Conservation (phyloP, 2,888 invertebrate species). For the Tridacna gigas region DNA sequence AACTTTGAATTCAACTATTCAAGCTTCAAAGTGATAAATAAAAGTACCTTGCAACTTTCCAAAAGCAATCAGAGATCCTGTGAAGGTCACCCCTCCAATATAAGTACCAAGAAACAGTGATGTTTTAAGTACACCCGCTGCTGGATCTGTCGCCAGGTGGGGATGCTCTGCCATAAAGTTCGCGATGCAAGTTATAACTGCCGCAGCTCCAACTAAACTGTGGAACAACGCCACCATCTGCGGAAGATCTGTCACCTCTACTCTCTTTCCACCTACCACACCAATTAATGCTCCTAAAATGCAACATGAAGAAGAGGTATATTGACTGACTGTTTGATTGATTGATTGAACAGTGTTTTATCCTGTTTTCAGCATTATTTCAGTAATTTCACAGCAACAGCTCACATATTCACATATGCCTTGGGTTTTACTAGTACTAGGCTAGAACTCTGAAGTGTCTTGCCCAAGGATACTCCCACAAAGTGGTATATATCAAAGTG, state of each 20-base stretch:
- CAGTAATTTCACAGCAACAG: no score
- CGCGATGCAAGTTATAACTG: conserved; percentile 93
- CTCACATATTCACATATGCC: no score
- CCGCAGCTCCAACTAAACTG: conserved; percentile 94
- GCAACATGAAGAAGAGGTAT: neutral
- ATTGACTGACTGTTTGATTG: neutral
- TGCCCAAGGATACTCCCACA: no score
- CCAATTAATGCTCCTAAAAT: conserved; percentile 90
- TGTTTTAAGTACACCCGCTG: conserved; percentile 91
- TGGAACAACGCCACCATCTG: conserved; percentile 95
- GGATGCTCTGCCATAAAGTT: conserved; percentile 94
- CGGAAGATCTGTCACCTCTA: conserved; percentile 91
- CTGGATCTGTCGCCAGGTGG: conserved; percentile 92
- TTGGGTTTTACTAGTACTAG: no score
- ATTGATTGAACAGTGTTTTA: neutral
- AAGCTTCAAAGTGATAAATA: neutral
- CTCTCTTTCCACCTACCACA: conserved; percentile 91
- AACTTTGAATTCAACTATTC: no score
- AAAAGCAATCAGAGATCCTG: conserved; percentile 94
- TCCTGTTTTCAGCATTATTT: neutral
- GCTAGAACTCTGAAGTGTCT: no score
- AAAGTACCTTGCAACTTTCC: conserved; percentile 91
- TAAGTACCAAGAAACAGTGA: conserved; percentile 94
- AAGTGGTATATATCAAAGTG: no score
- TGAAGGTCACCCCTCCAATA: conserved; percentile 96